Conservation (phyloP, 1,140 invertebrate species). For the Atta texana region DNA sequence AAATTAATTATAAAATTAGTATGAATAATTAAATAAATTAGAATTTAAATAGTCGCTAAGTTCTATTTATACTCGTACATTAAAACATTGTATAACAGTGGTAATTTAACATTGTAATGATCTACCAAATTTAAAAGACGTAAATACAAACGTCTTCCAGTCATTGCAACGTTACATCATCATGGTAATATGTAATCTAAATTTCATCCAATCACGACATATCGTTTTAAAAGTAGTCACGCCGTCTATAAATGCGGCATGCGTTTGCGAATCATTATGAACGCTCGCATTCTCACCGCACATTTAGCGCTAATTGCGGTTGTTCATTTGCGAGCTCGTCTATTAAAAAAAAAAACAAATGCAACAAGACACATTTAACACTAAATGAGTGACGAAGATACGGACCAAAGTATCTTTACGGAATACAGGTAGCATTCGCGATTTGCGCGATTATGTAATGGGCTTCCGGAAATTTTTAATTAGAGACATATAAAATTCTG, state of each 20-base stretch:
- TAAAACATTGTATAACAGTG: conserved; percentile 25
- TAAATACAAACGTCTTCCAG: background rate
- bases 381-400: conserved; percentile 52
- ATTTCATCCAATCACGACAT: conserved; percentile 26
- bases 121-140: conserved; percentile 2
- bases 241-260: background rate
- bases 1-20: background rate
- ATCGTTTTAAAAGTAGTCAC: conserved; percentile 54
- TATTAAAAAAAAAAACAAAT: background rate
- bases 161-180: conserved; percentile 14
- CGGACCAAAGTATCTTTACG: conserved; percentile 53
- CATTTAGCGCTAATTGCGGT: conserved; percentile 46
- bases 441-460: conserved; percentile 50
- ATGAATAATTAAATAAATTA: background rate
- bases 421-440: conserved; percentile 31
- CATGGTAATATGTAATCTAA: background rate
- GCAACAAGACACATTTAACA: conserved; percentile 27
- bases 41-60: conserved; percentile 25
- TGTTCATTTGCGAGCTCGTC: background rate
- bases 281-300: conserved; percentile 41
- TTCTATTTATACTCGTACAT: conserved; percentile 12
- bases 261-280: conserved; percentile 30
- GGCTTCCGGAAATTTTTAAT: background rate
- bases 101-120: conserved; percentile 27
- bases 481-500: background rate